Conservation (phyloP, 2,797 vertebrate genomes). For the Acanthiza pusilla region DNA sequence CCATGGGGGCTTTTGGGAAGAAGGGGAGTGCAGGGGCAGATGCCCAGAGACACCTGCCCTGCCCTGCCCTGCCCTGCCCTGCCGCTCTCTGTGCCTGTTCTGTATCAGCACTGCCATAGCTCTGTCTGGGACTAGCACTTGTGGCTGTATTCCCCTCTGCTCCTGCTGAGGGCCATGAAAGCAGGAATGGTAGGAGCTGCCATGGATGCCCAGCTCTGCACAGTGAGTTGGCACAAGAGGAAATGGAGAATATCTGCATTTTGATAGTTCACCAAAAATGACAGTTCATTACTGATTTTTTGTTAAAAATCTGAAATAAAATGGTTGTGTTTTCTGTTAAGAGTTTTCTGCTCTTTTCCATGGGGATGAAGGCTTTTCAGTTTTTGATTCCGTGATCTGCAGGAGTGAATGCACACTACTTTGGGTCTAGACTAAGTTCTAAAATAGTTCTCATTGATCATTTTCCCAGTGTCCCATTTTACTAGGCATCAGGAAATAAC, state of each 20-base stretch:
- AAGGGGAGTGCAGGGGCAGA: not conserved
- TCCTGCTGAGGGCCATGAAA: not conserved
- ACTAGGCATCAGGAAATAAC: not conserved
- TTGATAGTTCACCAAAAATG: not conserved
- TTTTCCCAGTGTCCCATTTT: not conserved
- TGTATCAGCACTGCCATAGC: accelerated
- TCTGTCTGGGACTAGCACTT: not conserved
- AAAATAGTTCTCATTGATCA: not conserved
- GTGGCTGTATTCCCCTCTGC: accelerated
- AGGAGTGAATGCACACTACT: not conserved
- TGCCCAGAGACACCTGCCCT: not conserved
- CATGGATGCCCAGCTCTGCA: not conserved
- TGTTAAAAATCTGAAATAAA: not conserved
- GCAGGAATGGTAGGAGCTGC: not conserved
- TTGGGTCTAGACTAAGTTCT: not conserved
- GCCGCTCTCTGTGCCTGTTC: not conserved
- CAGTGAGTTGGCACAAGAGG: no score
- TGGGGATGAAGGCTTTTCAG: not conserved
- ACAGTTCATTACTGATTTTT: not conserved
- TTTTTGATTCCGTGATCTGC: not conserved
- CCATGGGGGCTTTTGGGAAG: accelerated
- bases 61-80: no score
- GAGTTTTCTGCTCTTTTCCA: not conserved
- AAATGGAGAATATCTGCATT: not conserved
- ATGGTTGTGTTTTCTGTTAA: not conserved